Evolutionary conservation across 2,113 vertebrate genomes (phyloP).

Genomic region (Carassius gibelio): DNA sequence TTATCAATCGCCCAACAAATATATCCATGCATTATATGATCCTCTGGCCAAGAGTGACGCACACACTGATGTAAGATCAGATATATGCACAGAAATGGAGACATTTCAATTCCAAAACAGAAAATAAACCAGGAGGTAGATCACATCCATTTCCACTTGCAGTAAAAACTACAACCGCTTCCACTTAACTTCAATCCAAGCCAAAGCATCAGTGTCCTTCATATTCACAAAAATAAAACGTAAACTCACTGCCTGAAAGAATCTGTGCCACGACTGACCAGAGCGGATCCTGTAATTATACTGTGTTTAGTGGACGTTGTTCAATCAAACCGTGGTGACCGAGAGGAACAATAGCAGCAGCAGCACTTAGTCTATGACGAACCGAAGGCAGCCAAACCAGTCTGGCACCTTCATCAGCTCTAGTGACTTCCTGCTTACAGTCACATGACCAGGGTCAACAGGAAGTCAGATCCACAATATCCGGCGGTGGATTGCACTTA

Average conservation of each 20-base stretch:
- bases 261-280: conserved; percentile 41
- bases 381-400: conserved; percentile 62
- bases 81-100: not conserved
- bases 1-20: not conserved
- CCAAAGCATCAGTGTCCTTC: not conserved
- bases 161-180: not conserved
- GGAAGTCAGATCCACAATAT: conserved; percentile 53
- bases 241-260: not conserved
- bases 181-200: not conserved
- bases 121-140: conserved; percentile 5
- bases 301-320: conserved; percentile 61
- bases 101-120: not conserved
- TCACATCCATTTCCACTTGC: not conserved
- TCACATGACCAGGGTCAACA: conserved; percentile 68
- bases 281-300: conserved; percentile 63
- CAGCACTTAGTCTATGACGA: conserved; percentile 50
- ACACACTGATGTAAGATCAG: not conserved
- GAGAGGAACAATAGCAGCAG: conserved; percentile 46
- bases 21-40: not conserved
- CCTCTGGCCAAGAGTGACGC: not conserved
- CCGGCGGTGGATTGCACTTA: not conserved
- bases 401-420: conserved; percentile 51
- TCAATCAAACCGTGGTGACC: conserved; percentile 59
- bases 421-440: conserved; percentile 43
- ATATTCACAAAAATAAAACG: conserved; percentile 4